phyloP scores from a whole-genome alignment of 2,797 vertebrate species.

The Florisuga fusca region DNA sequence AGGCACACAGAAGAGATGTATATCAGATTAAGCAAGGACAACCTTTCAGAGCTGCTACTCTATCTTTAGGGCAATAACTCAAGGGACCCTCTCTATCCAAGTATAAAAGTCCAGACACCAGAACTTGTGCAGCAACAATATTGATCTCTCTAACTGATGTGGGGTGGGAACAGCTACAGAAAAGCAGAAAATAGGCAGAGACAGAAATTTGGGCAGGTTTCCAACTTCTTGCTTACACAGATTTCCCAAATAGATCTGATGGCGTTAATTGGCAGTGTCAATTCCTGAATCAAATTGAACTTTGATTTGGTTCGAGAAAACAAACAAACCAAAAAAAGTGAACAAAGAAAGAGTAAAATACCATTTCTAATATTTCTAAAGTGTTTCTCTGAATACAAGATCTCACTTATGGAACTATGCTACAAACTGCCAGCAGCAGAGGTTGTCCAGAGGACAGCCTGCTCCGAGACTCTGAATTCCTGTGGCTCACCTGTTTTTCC shows the following conservation, averaged over 20 bases:
- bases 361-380: not conserved
- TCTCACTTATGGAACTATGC: not conserved
- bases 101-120: not conserved
- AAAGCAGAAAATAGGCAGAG: constrained; percentile 7
- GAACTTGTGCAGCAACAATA: not conserved
- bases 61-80: constrained; percentile 61
- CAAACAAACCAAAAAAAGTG: no score
- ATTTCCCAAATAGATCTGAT: not conserved
- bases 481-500: not conserved
- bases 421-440: not conserved
- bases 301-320: not conserved
- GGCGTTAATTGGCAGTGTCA: not conserved
- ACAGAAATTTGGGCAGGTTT: not conserved
- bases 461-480: not conserved
- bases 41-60: constrained; percentile 58
- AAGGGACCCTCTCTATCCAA: constrained; percentile 30
- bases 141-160: not conserved
- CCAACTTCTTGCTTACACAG: not conserved
- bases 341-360: not conserved
- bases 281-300: not conserved
- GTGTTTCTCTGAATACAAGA: not conserved
- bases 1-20: constrained; percentile 32
- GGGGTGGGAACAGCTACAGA: not conserved
- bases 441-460: not conserved
- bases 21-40: constrained; percentile 68